Percentiles rank a stretch among this genome's conserved stretches.
phyloP scores from a whole-genome alignment of 2,888 invertebrate genomes.

The Parasteatoda lunata region DNA sequence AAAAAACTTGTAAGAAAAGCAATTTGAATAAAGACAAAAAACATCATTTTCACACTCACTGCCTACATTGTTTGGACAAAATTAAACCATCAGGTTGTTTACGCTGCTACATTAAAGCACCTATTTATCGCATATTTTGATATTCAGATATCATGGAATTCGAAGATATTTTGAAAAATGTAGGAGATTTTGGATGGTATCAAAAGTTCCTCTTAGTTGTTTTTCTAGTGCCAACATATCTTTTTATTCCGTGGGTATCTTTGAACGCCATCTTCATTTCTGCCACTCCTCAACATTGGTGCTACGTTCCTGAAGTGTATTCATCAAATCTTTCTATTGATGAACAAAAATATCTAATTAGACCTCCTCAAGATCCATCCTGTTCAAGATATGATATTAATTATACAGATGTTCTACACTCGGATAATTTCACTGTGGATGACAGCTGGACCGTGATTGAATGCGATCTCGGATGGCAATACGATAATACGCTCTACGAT shows the following conservation, averaged over 20 bases:
- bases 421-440: constrained; percentile 72
- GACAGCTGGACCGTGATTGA: constrained; percentile 76
- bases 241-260: constrained; percentile 84
- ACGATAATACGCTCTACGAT: constrained; percentile 81
- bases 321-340: constrained; percentile 22
- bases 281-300: constrained; percentile 80
- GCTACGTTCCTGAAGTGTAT: constrained; percentile 80
- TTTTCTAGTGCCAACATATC: constrained; percentile 90
- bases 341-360: constrained; percentile 13
- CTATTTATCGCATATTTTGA: too few relatives aligned
- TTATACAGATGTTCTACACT: constrained; percentile 74
- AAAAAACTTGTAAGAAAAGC: too few relatives aligned
- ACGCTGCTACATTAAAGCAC: too few relatives aligned
- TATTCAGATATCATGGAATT: not conserved
- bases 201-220: constrained; percentile 86
- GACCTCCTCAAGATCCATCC: constrained; percentile 12
- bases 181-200: constrained; percentile 92
- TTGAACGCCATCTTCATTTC: constrained; percentile 59
- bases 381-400: constrained; percentile 86
- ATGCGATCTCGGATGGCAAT: constrained; percentile 84
- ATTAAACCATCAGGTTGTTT: too few relatives aligned
- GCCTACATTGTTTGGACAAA: too few relatives aligned
- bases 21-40: too few relatives aligned
- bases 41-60: too few relatives aligned
- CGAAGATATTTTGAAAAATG: constrained; percentile 79